Percentiles rank a stretch among this genome's conserved stretches.
Conservation (phyloP, 2,797 vertebrate species). For the Tragopan temminckii region DNA sequence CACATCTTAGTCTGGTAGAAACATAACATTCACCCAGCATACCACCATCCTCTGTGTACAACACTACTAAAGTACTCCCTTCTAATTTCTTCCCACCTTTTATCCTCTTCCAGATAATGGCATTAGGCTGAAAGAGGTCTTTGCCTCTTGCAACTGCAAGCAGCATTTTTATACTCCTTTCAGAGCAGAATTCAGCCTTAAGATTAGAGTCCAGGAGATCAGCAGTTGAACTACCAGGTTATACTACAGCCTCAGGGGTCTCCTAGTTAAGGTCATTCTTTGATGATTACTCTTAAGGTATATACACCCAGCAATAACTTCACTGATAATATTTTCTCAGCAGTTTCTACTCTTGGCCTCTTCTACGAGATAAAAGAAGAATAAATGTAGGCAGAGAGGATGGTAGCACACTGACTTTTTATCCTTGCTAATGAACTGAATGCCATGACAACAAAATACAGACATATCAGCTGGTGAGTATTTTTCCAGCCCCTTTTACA, state of each 20-base stretch:
- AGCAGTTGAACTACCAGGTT: background rate
- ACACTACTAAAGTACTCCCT: background rate
- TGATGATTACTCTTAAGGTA: background rate
- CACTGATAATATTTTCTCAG: background rate
- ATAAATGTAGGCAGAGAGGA: background rate
- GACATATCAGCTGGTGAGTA: background rate
- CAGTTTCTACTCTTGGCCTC: background rate
- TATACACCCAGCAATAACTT: background rate
- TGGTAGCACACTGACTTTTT: fast-evolving
- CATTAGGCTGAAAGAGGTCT: background rate
- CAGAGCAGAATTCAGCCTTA: background rate
- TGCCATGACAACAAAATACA: background rate
- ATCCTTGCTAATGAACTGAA: background rate
- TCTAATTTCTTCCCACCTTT: background rate
- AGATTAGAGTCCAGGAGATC: no score
- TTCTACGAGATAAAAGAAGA: background rate
- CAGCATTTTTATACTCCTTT: background rate
- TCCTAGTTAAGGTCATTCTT: fast-evolving
- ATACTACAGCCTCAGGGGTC: background rate
- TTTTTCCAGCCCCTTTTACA: background rate
- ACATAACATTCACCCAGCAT: background rate
- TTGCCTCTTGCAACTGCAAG: background rate
- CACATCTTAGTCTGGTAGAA: background rate
- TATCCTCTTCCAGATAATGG: background rate
- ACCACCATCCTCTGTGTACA: background rate